Conservation (phyloP, 2,797 vertebrate species). For the Myiothlypis chrysogaster region DNA sequence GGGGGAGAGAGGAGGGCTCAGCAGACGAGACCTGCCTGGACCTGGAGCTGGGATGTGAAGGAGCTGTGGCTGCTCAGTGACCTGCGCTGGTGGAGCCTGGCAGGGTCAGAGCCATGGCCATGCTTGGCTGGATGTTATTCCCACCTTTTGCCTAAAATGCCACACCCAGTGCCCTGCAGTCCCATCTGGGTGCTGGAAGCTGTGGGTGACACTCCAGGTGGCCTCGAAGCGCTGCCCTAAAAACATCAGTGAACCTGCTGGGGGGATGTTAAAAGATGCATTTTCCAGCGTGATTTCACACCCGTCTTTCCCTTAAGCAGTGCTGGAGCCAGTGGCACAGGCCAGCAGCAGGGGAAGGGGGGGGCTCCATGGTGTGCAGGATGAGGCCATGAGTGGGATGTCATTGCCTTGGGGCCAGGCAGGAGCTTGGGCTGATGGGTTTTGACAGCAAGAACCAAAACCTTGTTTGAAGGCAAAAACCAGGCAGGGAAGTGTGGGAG, state of each 20-base stretch:
- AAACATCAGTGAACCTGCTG: not conserved
- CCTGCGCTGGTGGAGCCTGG: not conserved
- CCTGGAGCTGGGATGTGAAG: not conserved
- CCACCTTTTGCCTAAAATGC: not conserved
- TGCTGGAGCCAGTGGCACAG: accelerated
- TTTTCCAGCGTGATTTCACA: not conserved
- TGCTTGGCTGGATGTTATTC: not conserved
- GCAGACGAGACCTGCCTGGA: not conserved
- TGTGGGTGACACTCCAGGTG: not conserved
- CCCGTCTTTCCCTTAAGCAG: not conserved
- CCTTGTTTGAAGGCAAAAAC: not conserved
- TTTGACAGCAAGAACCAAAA: not conserved
- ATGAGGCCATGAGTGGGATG: not conserved
- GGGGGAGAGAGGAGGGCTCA: accelerated
- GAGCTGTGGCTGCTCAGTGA: not conserved
- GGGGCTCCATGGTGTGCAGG: not conserved
- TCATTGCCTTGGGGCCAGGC: accelerated
- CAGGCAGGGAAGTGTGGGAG: not conserved
- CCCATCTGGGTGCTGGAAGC: not conserved
- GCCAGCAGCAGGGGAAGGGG: not conserved
- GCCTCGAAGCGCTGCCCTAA: not conserved
- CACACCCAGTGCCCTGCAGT: accelerated
- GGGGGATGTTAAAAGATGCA: not conserved
- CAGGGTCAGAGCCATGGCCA: not conserved
- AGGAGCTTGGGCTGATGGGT: not conserved